Evolutionary conservation across 2,888 invertebrate genomes (phyloP), one percentile per base, ranked within the genome.

Genomic region (Spatulosminthurus flaviceps): DNA sequence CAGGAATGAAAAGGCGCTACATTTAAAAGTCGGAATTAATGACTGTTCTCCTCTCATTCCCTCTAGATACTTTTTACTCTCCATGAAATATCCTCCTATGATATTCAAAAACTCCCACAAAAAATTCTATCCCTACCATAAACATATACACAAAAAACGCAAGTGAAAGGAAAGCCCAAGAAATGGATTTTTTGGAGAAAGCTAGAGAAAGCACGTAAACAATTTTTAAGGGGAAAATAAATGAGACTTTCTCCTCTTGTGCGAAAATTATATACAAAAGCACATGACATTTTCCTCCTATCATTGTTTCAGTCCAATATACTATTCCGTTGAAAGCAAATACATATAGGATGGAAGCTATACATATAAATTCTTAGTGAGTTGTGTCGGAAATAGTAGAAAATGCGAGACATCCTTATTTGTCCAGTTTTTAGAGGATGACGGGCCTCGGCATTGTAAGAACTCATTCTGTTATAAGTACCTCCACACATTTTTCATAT

Each of bases 1-100:
- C 7, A 16, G 51, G 16, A 51, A 51, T 51, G 51, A 51, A 51
- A 51, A 51, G 51, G 51, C 51, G 51, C 51, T 51, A 51, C 16
- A 51, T 51, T 51, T 51, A 51, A 51, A 51, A 51, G 51, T 51
- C 51, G n/a, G 51, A 51, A 51, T 51, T 51, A 51, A 51, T 51
- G 51, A 51, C 19, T 19, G n/a, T 13, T 51, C 7, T 51, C 34
- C 51, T 51, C n/a, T 51, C n/a, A 51, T 51, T n/a, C 16, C n/a
- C 4, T 19, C 51, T 51, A 19, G 16, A 2, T 51, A 51, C 41
- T 41, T 13, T 41, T 51, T 51, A 19, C 51, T 51, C 51, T 9
- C 51, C 16, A 34, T 7, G 5, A 34, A 4, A 34, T 34, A 34
- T 34, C 34, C 34, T 34, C n/a, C n/a, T n/a, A n/a, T n/a, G n/a